These are phyloP conservation scores for Orbicella faveolata DNA, from an alignment of 64 coral and sea anemone species.

Conservation along the genomic window DNA sequence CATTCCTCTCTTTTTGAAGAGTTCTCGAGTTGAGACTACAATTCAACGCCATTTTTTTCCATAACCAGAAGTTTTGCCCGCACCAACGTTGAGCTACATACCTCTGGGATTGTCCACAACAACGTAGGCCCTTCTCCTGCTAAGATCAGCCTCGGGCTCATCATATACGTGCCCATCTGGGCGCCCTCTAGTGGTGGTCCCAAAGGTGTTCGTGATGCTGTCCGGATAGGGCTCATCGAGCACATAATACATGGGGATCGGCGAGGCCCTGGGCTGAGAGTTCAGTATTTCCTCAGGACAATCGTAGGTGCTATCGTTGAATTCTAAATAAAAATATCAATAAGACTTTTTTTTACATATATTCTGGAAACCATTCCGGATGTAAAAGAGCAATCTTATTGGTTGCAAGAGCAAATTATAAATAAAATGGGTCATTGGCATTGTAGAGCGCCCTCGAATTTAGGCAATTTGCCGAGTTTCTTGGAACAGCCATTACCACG, in stretches of 20 bases:
- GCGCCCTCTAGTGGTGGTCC: not conserved
- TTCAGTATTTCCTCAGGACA: conserved; percentile 34
- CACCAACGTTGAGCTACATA: not conserved
- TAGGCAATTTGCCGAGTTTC: no score
- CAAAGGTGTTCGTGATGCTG: conserved; percentile 25
- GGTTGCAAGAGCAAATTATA: no score
- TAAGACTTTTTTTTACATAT: not conserved
- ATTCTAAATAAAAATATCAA: not conserved
- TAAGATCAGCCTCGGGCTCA: conserved; percentile 7
- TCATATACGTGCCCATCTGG: conserved; percentile 32
- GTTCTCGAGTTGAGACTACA: no score
- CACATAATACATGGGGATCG: conserved; percentile 15
- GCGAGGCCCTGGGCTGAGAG: not conserved
- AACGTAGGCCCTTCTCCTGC: not conserved
- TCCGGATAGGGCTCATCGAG: conserved; percentile 20
- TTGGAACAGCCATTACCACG: no score
- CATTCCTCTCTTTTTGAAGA: no score
- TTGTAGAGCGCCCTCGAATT: no score
- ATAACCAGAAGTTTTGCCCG: no score
- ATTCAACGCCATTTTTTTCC: no score
- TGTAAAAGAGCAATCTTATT: not conserved
- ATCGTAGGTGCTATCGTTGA: conserved; percentile 19
- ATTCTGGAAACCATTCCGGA: not conserved
- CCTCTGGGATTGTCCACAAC: conserved; percentile 22
- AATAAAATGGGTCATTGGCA: no score